Conservation (phyloP, 2,113 vertebrate species). For the Centropus bengalensis region DNA sequence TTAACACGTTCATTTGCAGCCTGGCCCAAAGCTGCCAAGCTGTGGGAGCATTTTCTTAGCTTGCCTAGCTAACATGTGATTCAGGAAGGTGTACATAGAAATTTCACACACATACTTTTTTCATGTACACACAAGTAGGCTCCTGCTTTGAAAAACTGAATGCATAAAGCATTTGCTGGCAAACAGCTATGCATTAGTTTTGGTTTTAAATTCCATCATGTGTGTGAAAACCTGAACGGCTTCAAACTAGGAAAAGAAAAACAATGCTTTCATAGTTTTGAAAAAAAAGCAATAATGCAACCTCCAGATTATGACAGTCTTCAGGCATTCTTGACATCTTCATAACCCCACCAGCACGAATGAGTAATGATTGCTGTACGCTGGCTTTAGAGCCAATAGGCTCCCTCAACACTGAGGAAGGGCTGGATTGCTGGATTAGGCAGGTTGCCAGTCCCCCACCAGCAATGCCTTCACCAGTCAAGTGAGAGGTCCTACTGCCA, state of each 20-base stretch:
- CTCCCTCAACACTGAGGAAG: not conserved
- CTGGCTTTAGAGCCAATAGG: not conserved
- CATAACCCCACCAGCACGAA: not conserved
- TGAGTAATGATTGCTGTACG: not conserved
- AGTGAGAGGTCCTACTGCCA: fast-evolving
- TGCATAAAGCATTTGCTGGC: not conserved
- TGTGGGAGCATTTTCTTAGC: not conserved
- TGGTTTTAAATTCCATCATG: not conserved
- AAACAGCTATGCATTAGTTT: not conserved
- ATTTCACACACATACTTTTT: conserved; percentile 25
- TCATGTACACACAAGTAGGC: conserved; percentile 35
- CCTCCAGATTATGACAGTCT: not conserved
- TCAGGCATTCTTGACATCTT: not conserved
- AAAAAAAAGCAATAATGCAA: not conserved
- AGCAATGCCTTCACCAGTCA: not conserved
- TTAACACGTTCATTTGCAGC: not conserved
- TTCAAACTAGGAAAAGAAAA: conserved; percentile 7
- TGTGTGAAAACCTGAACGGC: not conserved
- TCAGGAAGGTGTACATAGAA: not conserved
- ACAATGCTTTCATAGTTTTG: not conserved
- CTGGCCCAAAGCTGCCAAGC: not conserved
- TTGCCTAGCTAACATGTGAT: conserved; percentile 1
- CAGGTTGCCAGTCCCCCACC: not conserved
- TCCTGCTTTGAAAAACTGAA: conserved; percentile 18
- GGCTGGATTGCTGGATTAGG: not conserved